Base-by-base conservation (phyloP, 2,797 vertebrate genomes). In the Galago senegalensis region DNA sequence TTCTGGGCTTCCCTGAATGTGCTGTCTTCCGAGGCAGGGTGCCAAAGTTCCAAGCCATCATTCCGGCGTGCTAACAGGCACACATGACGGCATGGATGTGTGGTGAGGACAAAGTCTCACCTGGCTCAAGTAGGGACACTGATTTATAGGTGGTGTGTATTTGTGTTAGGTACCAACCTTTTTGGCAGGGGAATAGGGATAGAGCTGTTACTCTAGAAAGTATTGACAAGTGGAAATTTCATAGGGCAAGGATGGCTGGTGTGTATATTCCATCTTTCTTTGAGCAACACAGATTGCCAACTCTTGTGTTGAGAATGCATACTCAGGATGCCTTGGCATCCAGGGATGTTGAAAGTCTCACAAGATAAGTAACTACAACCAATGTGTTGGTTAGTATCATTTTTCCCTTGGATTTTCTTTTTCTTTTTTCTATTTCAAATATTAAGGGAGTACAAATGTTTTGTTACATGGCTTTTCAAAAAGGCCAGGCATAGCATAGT, bases 281-380 rank as follows among this genome's bases (percentile, higher is more conserved):
- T 89, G 65, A 95, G 34, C 46, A 92, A 67, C 23, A 67, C 3
- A 69, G 29, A 70, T 43, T 93, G 83, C 56, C 96, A 93, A 29
- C 34, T 34, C 34, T 80, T 81, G 40, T 84, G 43, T 75, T n/a
- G 46, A 85, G 83, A 85, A 65, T 10, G 80, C 2, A 4, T 58
- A 61, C 58, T 94, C 83, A 67, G 83, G 85, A 75, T 96, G 86
- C 56, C 77, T 92, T 94, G 91, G 95, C 80, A 88, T 58, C 49
- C 6, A 13, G 58, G 23, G 89, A 73, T 85, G 67, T 91, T 81
- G 94, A 49, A 92, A 93, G 40, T 95, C 75, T 95, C 46, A 8
- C 43, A 87, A 79, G 37, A 93, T 93, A 87, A 86, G 34, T 27
- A 83, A 76, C 77, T 58, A 56, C 56, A 87, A 37, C n/a, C 16